Base-by-base conservation (phyloP, 2,888 invertebrate genomes). In the Drosophila hamatofila region DNA sequence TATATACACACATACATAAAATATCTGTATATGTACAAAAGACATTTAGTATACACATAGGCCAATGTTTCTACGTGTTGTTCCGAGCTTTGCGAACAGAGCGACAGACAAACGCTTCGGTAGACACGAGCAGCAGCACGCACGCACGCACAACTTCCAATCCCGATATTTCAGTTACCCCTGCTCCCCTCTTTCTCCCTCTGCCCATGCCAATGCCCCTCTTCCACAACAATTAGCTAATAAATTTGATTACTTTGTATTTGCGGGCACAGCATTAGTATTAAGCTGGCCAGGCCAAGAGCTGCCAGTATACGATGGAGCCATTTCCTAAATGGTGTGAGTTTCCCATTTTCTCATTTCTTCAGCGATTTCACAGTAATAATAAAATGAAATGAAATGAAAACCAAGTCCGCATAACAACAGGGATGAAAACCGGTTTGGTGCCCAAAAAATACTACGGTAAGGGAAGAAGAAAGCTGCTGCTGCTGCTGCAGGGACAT, bases 391-490 rank as follows among this genome's bases (percentile, higher is more conserved):
- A 88, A 85, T 78, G 72, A 80, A 88, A 86, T 80, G 72, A 80
- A 82, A 86, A 78, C 67, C 72, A 82, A 81, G 72, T 78, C 81
- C 55, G 73, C 58, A 54, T 18, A 30, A 48, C 78, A 70, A 78
- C 89, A 66, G 83, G 89, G 83, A 83, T 83, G 83, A 83, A 83
- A 83, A 86, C 89, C 78, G 78, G 89, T 79, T 79, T 79, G 41
- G 18, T 68, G 72, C 69, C 72, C 46, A 44, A 48, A 68, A 66
- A 67, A n/a, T n/a, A n/a, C 49, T 64, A 57, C 70, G 75, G 83
- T 70, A 83, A 80, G 89, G 89, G 83, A 83, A 83, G 83, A 83
- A 83, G 83, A 81, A 83, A 83, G 30, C 30, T 30, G 30, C 30
- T 30, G 27, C n/a, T n/a, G 84, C 67, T 76, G 67, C 69, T 66